Percentiles rank a stretch among this genome's conserved stretches.
These are phyloP conservation scores for Acanthochromis polyacanthus DNA, from an alignment of 2,113 vertebrate species.

Conservation along the genomic window DNA sequence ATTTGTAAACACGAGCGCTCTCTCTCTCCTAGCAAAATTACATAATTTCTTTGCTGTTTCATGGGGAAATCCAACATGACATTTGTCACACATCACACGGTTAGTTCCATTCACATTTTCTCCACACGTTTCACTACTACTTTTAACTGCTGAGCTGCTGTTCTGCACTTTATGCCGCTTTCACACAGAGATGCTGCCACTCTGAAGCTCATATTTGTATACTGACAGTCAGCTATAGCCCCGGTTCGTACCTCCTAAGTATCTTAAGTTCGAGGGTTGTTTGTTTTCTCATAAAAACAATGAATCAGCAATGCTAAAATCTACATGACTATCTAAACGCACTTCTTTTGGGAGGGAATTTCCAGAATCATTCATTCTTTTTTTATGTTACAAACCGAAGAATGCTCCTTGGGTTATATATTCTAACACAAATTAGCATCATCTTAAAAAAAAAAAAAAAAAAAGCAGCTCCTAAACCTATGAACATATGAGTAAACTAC, in stretches of 20 bases:
- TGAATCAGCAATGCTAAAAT: too few relatives aligned
- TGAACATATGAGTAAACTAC: too few relatives aligned
- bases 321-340: too few relatives aligned
- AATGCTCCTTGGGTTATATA: background rate
- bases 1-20: background rate
- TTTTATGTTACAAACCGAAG: too few relatives aligned
- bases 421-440: background rate
- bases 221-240: background rate
- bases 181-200: background rate
- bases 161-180: background rate
- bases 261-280: too few relatives aligned
- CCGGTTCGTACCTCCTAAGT: too few relatives aligned
- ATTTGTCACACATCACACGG: background rate
- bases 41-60: slow-evolving; percentile 5
- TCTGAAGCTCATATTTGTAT: background rate
- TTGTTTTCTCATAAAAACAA: too few relatives aligned
- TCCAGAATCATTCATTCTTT: too few relatives aligned
- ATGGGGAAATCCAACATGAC: background rate
- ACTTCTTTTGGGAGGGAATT: too few relatives aligned
- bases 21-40: background rate
- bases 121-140: background rate
- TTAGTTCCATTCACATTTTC: background rate
- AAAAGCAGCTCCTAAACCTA: too few relatives aligned
- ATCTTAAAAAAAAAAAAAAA: too few relatives aligned
- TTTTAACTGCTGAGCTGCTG: slow-evolving; percentile 1